These are phyloP conservation scores for Semaprochilodus insignis DNA, from an alignment of 2,797 vertebrate genomes.

Conservation along the genomic window DNA sequence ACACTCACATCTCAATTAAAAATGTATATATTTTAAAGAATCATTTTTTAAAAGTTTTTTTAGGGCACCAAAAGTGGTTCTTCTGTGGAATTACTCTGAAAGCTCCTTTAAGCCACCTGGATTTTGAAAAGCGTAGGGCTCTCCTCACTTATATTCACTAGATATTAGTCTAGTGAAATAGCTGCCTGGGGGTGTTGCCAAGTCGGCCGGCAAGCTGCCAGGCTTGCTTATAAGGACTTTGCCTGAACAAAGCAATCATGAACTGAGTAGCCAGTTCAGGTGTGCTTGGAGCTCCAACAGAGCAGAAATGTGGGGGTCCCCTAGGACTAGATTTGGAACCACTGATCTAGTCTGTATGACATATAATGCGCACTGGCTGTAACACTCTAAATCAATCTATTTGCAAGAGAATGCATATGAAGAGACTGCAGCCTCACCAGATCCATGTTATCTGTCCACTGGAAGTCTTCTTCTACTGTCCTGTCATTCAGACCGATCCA, in stretches of 20 bases:
- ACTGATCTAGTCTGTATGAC: background rate
- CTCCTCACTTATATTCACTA: no score
- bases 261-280: background rate
- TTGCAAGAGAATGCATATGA: background rate
- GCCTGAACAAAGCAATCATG: background rate
- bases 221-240: background rate
- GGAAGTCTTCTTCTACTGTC: constrained; percentile 96
- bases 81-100: no score
- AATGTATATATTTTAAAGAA: no score
- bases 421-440: constrained; percentile 79
- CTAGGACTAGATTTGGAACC: background rate
- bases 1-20: no score
- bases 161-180: background rate
- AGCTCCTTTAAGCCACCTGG: no score
- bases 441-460: constrained; percentile 94
- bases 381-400: background rate
- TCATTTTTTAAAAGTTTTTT: no score
- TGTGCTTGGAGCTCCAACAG: background rate
- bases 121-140: background rate
- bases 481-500: constrained; percentile 97
- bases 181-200: background rate
- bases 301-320: background rate
- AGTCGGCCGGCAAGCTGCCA: background rate
- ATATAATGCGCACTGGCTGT: background rate
- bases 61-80: no score